Conservation (phyloP, 1,140 invertebrate genomes). For the Ceratitis capitata region DNA sequence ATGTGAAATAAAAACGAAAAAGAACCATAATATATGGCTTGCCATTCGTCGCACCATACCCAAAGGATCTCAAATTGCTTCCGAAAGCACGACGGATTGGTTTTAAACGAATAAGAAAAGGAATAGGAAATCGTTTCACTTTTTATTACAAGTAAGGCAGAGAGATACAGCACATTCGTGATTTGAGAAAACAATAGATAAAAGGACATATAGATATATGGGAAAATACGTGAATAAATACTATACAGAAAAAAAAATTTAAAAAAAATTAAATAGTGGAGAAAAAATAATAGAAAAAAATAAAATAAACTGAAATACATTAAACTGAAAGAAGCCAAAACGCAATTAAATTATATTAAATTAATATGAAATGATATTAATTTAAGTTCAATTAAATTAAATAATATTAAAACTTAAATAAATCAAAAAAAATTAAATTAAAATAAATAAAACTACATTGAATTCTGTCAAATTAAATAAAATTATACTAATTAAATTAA, state of each 20-base stretch:
- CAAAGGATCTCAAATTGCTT: neutral
- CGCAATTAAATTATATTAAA: too few relatives aligned
- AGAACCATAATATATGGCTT: neutral
- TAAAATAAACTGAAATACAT: neutral
- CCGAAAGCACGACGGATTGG: neutral
- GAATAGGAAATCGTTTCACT: neutral
- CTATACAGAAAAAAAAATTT: neutral
- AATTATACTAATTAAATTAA: too few relatives aligned
- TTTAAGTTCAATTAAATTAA: too few relatives aligned
- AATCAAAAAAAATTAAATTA: neutral
- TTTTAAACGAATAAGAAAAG: neutral
- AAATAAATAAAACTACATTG: neutral
- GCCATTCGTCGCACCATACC: neutral
- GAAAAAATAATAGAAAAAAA: conserved; percentile 1
- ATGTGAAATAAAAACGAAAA: neutral
- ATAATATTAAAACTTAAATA: too few relatives aligned
- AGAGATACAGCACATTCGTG: neutral
- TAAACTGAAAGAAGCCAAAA: too few relatives aligned
- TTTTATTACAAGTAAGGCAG: neutral
- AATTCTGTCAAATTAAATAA: too few relatives aligned
- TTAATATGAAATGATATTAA: too few relatives aligned
- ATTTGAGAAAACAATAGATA: neutral
- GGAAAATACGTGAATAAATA: neutral
- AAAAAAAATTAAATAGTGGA: neutral
- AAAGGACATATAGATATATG: neutral